Percentiles rank a stretch among this genome's conserved stretches.
These are phyloP conservation scores for Atrichornis clamosus DNA, from an alignment of 2,113 vertebrate genomes.

Conservation along the genomic window DNA sequence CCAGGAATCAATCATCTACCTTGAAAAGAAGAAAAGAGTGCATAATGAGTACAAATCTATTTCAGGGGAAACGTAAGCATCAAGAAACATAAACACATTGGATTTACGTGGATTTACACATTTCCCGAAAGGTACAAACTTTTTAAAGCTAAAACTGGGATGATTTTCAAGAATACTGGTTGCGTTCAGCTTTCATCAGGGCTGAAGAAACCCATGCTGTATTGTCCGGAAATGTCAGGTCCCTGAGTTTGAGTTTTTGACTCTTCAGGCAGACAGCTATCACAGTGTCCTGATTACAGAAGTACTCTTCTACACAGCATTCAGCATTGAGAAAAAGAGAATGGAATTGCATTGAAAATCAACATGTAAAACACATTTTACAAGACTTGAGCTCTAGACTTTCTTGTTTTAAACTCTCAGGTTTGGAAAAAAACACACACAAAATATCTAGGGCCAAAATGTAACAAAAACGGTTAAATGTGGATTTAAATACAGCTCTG, in stretches of 20 bases:
- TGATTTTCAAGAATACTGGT: not conserved
- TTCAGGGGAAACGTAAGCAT: not conserved
- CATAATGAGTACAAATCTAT: not conserved
- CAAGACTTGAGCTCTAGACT: not conserved
- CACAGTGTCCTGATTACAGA: not conserved
- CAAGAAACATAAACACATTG: not conserved
- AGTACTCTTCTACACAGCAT: not conserved
- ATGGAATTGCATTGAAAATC: not conserved
- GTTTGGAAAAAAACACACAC: not conserved
- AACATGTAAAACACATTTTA: not conserved
- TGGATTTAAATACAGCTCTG: not conserved
- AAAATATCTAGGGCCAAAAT: not conserved
- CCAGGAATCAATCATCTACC: not conserved
- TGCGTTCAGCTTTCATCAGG: not conserved
- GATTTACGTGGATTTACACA: not conserved
- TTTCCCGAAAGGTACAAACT: not conserved
- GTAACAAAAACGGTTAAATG: not conserved
- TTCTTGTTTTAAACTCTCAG: not conserved
- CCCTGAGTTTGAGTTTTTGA: not conserved
- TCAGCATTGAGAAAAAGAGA: not conserved
- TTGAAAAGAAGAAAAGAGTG: not conserved
- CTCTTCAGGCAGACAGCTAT: not conserved
- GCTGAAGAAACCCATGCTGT: rapidly evolving
- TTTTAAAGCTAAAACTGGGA: not conserved
- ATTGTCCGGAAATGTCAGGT: not conserved